Percentiles rank a stretch among this genome's conserved stretches.
These are phyloP conservation scores for Archaeoteleia sp. DNA, from an alignment of 2,888 invertebrate species.

Conservation along the genomic window DNA sequence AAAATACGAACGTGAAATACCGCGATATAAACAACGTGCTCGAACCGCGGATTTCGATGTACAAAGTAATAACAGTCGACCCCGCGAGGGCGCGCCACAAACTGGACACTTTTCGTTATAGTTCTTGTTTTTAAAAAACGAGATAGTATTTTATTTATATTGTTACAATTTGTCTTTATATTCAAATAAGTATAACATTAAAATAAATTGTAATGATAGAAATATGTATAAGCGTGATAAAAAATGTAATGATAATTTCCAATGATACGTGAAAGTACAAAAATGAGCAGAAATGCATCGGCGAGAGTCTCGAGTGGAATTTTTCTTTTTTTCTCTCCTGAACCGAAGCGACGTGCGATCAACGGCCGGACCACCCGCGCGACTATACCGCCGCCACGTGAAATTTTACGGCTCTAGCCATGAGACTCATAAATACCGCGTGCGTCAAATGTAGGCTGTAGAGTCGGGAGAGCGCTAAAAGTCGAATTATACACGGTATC, in stretches of 20 bases:
- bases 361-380: constrained; percentile 49
- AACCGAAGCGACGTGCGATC: constrained; percentile 46
- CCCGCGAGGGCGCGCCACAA: no score
- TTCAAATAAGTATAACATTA: no score
- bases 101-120: no score
- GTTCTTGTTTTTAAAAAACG: no score
- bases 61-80: no score
- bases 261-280: constrained; percentile 24
- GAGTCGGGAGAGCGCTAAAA: constrained; percentile 32
- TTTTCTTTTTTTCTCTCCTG: constrained; percentile 27
- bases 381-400: constrained; percentile 43
- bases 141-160: no score
- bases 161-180: no score
- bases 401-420: constrained; percentile 51
- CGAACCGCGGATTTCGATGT: no score
- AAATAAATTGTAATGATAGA: no score
- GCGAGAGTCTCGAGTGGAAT: constrained; percentile 42
- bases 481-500: constrained; percentile 42
- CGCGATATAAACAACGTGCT: no score
- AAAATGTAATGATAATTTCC: constrained; percentile 15
- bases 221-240: constrained; percentile 23
- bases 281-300: constrained; percentile 44
- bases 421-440: constrained; percentile 47
- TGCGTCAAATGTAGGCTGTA: constrained; percentile 49
- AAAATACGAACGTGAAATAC: no score